These are phyloP conservation scores for Drosophila hamatofila DNA, from an alignment of 2,888 invertebrate species.

Conservation along the genomic window DNA sequence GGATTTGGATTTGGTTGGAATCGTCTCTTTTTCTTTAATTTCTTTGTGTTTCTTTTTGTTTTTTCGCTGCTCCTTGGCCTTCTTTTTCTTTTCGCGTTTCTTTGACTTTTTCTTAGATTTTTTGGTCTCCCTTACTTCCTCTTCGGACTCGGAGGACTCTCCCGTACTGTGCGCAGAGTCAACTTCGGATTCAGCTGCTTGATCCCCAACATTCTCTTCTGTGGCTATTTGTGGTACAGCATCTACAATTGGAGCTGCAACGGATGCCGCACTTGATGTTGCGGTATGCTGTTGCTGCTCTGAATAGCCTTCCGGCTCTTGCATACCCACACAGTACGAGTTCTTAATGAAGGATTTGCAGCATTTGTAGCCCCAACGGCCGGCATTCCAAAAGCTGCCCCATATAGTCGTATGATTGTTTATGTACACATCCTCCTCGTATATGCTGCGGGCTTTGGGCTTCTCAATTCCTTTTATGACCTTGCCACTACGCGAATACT, in stretches of 20 bases:
- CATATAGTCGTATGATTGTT: constrained; percentile 98
- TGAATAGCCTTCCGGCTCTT: constrained; percentile 66
- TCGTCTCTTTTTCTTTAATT: constrained; percentile 62
- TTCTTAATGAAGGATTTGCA: constrained; percentile 93
- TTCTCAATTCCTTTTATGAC: constrained; percentile 95
- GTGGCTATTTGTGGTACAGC: constrained; percentile 21
- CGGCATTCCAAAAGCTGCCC: constrained; percentile 98
- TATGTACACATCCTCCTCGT: constrained; percentile 96
- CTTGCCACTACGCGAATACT: constrained; percentile 97
- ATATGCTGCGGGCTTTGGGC: constrained; percentile 92
- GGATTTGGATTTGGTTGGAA: constrained; percentile 60
- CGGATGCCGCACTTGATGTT: constrained; percentile 15
- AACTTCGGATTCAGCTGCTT: constrained; percentile 29
- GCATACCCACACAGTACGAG: constrained; percentile 82
- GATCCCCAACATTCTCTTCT: constrained; percentile 83
- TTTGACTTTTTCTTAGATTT: constrained; percentile 78
- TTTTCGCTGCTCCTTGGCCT: constrained; percentile 82
- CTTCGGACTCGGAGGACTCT: constrained; percentile 56
- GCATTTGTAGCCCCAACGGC: constrained; percentile 98
- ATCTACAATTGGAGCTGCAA: constrained; percentile 25
- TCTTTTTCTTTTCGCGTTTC: constrained; percentile 82
- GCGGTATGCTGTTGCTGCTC: constrained; percentile 46
- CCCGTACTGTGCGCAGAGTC: constrained; percentile 49
- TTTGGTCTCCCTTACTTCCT: constrained; percentile 54
- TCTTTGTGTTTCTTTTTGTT: constrained; percentile 73